A percentile compares a stretch with the other conserved stretches of the same genome.
These are phyloP conservation scores for Sebastes elongatus DNA, from an alignment of 2,797 vertebrate species.

Conservation along the genomic window DNA sequence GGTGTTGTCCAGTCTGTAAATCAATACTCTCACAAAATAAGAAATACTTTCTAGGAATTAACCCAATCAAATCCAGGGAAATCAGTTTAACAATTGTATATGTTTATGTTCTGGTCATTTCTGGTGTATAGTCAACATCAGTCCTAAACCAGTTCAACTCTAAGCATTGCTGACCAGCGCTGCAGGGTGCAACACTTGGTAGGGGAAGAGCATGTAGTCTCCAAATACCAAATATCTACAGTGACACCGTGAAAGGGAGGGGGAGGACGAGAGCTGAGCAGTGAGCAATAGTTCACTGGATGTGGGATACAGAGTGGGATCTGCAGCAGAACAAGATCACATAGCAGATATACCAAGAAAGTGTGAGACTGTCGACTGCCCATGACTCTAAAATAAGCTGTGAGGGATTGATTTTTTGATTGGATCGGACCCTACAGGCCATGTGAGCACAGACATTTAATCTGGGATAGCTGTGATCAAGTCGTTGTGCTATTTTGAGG, in stretches of 20 bases:
- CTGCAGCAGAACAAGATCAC: conserved; percentile 75
- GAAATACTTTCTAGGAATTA: background rate
- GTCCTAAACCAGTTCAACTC: conserved; percentile 8
- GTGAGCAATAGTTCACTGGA: conserved; percentile 76
- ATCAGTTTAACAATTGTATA: background rate
- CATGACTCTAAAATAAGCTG: conserved; percentile 49
- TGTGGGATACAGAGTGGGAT: conserved; percentile 77
- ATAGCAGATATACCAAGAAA: conserved; percentile 70
- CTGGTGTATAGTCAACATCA: background rate
- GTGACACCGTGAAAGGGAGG: conserved; percentile 75
- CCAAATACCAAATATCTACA: conserved; percentile 81
- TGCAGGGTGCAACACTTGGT: conserved; percentile 46
- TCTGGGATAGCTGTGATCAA: conserved; percentile 34
- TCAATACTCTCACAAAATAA: background rate
- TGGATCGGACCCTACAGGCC: conserved; percentile 39
- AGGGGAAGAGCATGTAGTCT: conserved; percentile 63
- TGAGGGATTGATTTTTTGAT: conserved; percentile 47
- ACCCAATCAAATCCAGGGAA: background rate
- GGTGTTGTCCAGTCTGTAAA: background rate
- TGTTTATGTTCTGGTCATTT: background rate
- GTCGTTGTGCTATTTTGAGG: conserved; percentile 23
- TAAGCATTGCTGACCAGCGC: conserved; percentile 19
- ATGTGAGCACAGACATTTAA: conserved; percentile 28
- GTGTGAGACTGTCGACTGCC: conserved; percentile 53
- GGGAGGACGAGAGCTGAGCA: conserved; percentile 76